phyloP scores from a whole-genome alignment of 64 coral and sea anemone species.

The Porites australiensis region DNA sequence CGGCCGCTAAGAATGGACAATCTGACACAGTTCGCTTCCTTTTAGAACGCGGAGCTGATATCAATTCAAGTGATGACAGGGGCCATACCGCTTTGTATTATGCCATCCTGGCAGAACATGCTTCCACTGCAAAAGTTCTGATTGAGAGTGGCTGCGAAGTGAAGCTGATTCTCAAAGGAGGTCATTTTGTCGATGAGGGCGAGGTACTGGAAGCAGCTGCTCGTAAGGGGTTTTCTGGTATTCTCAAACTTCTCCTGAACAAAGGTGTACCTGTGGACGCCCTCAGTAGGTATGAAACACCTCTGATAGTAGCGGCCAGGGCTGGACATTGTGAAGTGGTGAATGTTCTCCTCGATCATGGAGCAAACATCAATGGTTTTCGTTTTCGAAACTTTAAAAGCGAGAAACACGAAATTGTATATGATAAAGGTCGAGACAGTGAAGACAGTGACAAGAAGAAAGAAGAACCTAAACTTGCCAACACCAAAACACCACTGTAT shows the following conservation, averaged over 20 bases:
- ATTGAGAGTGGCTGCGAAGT: background rate
- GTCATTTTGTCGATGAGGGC: background rate
- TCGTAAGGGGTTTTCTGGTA: background rate
- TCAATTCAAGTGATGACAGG: background rate
- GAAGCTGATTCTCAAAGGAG: background rate
- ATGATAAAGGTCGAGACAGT: no score
- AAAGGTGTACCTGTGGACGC: background rate
- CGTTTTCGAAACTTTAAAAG: background rate
- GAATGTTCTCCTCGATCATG: background rate
- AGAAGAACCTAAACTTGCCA: background rate
- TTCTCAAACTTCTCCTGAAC: background rate
- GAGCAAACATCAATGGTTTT: background rate
- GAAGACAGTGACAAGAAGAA: background rate
- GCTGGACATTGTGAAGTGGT: background rate
- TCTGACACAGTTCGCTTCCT: background rate
- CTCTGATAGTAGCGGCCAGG: background rate
- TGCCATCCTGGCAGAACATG: background rate
- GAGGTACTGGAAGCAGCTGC: background rate
- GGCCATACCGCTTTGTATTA: background rate
- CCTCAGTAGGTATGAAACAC: background rate
- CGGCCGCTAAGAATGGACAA: conserved; percentile 5
- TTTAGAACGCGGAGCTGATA: background rate
- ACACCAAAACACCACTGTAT: background rate
- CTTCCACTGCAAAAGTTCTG: background rate
- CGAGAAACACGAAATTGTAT: no score